These are phyloP conservation scores for Sinocyclocheilus maitianheensis DNA, from an alignment of 2,113 vertebrate genomes.

Conservation along the genomic window DNA sequence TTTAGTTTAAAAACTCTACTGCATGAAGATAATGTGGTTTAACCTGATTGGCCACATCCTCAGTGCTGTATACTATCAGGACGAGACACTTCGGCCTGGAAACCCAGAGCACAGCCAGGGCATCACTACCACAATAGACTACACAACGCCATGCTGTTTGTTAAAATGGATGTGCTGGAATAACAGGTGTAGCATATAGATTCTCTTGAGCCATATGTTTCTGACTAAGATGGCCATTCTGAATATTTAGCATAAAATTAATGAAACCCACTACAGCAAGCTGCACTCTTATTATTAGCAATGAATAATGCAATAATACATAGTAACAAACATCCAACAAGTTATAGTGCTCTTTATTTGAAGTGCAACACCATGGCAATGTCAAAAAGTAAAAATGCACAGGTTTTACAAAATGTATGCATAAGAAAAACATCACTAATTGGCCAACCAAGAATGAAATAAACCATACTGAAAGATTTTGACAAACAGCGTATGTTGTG, in stretches of 20 bases:
- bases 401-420: not conserved
- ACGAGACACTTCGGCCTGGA: not conserved
- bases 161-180: slow-evolving; percentile 3
- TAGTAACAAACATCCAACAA: not conserved
- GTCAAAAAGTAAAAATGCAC: not conserved
- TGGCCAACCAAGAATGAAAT: not conserved
- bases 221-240: too few relatives aligned
- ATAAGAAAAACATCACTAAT: too few relatives aligned
- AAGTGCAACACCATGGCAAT: not conserved
- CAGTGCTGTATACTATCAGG: slow-evolving; percentile 40
- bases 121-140: slow-evolving; percentile 34
- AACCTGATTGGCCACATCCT: slow-evolving; percentile 38
- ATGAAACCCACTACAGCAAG: not conserved
- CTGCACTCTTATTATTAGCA: not conserved
- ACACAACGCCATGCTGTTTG: slow-evolving; percentile 47
- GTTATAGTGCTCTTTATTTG: not conserved
- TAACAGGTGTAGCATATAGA: not conserved
- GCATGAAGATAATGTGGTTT: slow-evolving; percentile 53
- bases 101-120: slow-evolving; percentile 31
- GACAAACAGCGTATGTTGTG: slow-evolving; percentile 9
- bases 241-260: too few relatives aligned
- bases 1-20: slow-evolving; percentile 46
- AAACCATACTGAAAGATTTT: slow-evolving; percentile 24
- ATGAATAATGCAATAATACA: not conserved
- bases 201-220: too few relatives aligned